Conservation (phyloP, 2,888 invertebrate species). For the Aporophyla nigra region DNA sequence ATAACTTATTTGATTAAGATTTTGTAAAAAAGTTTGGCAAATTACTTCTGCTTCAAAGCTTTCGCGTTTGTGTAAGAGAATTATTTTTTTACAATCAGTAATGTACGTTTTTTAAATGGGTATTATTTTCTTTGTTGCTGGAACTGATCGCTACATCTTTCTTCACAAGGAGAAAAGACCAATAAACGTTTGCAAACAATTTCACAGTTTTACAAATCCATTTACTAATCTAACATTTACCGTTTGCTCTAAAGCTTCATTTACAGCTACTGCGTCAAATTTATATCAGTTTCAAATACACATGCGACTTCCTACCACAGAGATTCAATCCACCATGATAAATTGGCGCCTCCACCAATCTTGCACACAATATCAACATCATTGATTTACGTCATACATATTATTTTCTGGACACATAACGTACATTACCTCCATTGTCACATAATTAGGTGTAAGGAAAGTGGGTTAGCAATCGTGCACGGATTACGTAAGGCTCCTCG, state of each 20-base stretch:
- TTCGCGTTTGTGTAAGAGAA: background rate
- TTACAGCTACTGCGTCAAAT: background rate
- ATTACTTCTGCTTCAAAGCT: background rate
- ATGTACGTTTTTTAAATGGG: background rate
- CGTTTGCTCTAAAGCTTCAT: background rate
- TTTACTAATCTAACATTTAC: background rate
- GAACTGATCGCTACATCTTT: background rate
- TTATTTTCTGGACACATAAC: constrained; percentile 60
- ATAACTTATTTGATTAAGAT: constrained; percentile 22
- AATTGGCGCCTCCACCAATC: constrained; percentile 42
- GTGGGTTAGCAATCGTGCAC: constrained; percentile 70
- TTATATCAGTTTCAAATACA: constrained; percentile 4
- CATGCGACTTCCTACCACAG: constrained; percentile 8
- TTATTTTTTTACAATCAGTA: background rate
- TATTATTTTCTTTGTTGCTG: background rate
- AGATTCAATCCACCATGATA: constrained; percentile 36
- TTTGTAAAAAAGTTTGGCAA: background rate
- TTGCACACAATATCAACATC: constrained; percentile 50
- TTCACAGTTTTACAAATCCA: background rate
- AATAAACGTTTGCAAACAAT: background rate
- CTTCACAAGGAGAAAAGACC: background rate
- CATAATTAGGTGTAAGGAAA: constrained; percentile 78
- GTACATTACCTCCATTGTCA: constrained; percentile 71
- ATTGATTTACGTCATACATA: constrained; percentile 59
- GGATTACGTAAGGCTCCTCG: constrained; percentile 72